Conservation (phyloP, 2,888 invertebrate genomes). For the Drosophila kanekoi region DNA sequence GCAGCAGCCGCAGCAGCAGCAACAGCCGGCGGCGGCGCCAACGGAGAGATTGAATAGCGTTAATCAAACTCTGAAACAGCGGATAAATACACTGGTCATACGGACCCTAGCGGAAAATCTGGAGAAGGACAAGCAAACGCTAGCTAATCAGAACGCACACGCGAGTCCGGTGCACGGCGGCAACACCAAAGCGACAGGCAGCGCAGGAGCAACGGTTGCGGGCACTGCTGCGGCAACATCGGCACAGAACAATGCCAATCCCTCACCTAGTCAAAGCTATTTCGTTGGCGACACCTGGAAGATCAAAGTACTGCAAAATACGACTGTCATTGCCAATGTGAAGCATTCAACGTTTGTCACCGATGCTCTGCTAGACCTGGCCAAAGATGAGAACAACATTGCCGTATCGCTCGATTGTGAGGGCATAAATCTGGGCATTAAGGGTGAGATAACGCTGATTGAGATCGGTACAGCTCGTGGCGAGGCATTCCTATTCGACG, state of each 20-base stretch:
- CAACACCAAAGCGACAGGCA: slow-evolving; percentile 35
- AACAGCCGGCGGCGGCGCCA: slow-evolving; percentile 34
- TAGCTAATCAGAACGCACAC: slow-evolving; percentile 82
- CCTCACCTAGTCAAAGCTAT: slow-evolving; percentile 83
- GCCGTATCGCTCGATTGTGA: slow-evolving; percentile 96
- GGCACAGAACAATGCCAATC: slow-evolving; percentile 71
- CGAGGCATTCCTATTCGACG: slow-evolving; percentile 94
- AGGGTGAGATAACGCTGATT: slow-evolving; percentile 94
- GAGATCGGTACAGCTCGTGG: slow-evolving; percentile 93
- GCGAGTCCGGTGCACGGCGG: slow-evolving; percentile 81
- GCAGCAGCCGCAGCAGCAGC: slow-evolving; percentile 29
- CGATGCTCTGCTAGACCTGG: slow-evolving; percentile 88
- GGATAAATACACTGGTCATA: slow-evolving; percentile 94
- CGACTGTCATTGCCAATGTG: slow-evolving; percentile 91
- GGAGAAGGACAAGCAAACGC: slow-evolving; percentile 85
- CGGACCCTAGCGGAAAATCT: slow-evolving; percentile 95
- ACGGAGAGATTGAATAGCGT: slow-evolving; percentile 83
- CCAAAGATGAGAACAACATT: slow-evolving; percentile 85
- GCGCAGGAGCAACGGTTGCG: slow-evolving; percentile 68
- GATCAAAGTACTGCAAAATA: slow-evolving; percentile 92
- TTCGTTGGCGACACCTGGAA: slow-evolving; percentile 91
- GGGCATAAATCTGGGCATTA: slow-evolving; percentile 95
- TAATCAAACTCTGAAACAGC: slow-evolving; percentile 93
- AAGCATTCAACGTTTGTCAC: slow-evolving; percentile 92
- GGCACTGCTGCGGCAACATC: slow-evolving; percentile 65